Conservation (phyloP, 2,888 invertebrate species). For the Drosophila cracens region DNA sequence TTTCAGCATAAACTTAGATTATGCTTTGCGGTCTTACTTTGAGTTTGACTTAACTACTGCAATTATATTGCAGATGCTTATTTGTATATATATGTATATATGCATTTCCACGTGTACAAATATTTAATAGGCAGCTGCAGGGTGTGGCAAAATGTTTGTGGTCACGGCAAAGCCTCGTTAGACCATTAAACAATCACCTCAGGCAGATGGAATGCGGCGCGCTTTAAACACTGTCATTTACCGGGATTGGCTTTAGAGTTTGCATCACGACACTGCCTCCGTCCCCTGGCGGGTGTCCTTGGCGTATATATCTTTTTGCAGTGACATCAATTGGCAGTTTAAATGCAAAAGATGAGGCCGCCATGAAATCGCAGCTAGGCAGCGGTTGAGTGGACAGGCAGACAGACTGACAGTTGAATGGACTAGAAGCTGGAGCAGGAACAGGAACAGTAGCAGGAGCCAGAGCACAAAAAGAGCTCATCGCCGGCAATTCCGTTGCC, state of each 20-base stretch:
- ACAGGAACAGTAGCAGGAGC: slow-evolving; percentile 7
- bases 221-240: slow-evolving; percentile 59
- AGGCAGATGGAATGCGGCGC: slow-evolving; percentile 49
- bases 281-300: not conserved
- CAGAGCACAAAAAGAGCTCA: slow-evolving; percentile 29
- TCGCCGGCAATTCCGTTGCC: slow-evolving; percentile 30
- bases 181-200: slow-evolving; percentile 36
- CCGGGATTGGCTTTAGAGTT: slow-evolving; percentile 56
- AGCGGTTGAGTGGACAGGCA: slow-evolving; percentile 2
- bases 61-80: slow-evolving; percentile 11
- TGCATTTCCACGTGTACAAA: not conserved
- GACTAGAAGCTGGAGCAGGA: slow-evolving; percentile 17
- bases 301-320: slow-evolving; percentile 65
- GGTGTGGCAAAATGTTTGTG: slow-evolving; percentile 21
- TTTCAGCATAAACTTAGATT: not conserved
- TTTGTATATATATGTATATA: not conserved
- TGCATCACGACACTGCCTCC: not conserved
- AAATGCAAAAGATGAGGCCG: slow-evolving; percentile 82
- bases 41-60: slow-evolving; percentile 12
- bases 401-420: slow-evolving; percentile 20
- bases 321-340: slow-evolving; percentile 83
- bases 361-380: slow-evolving; percentile 68
- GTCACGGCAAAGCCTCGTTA: slow-evolving; percentile 29
- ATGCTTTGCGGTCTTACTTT: not conserved
- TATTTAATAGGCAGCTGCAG: slow-evolving; percentile 21